phyloP scores from a whole-genome alignment of 2,888 invertebrate genomes.

The Timandra comae region DNA sequence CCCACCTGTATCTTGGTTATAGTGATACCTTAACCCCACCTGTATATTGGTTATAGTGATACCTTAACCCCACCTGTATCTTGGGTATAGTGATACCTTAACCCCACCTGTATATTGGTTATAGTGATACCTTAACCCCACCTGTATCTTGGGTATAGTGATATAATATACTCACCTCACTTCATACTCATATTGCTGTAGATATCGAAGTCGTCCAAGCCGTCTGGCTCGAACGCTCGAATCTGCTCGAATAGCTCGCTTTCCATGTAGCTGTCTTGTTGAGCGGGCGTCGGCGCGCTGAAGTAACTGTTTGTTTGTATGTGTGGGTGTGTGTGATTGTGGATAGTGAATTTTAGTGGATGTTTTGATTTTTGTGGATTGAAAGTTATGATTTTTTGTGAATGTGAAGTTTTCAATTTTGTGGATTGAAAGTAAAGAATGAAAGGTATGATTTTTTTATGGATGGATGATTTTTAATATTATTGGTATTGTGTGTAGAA shows the following conservation, averaged over 20 bases:
- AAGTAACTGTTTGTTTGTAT: conserved; percentile 46
- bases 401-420: too few species aligned
- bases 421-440: too few species aligned
- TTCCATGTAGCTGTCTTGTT: conserved; percentile 59
- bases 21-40: too few species aligned
- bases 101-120: too few species aligned
- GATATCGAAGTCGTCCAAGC: conserved; percentile 58
- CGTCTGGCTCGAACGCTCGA: conserved; percentile 57
- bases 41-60: too few species aligned
- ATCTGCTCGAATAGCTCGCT: conserved; percentile 66
- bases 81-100: too few species aligned
- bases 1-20: too few species aligned
- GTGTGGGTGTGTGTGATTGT: conserved; percentile 4
- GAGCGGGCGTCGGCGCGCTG: conserved; percentile 55
- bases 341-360: neutral
- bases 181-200: conserved; percentile 56
- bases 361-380: neutral
- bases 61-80: too few species aligned
- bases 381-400: neutral
- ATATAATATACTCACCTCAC: too few species aligned
- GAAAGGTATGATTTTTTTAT: too few species aligned
- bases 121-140: too few species aligned
- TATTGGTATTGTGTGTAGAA: neutral
- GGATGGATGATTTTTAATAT: neutral
- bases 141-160: too few species aligned